Percentiles rank a stretch among this genome's conserved stretches.
Conservation (phyloP, 2,797 vertebrate species). For the Pempheris klunzingeri region DNA sequence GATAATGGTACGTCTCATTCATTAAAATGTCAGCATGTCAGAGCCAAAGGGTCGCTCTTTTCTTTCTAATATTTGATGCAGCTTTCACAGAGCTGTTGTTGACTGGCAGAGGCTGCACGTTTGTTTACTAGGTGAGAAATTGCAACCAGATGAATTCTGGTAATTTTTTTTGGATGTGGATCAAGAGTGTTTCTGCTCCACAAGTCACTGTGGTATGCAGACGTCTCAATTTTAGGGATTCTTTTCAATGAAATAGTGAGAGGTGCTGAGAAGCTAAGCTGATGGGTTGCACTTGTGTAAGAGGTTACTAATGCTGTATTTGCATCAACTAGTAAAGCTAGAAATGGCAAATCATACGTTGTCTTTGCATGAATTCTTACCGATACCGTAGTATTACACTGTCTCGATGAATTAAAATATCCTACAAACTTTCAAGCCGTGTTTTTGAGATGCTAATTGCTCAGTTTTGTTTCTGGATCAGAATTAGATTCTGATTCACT, state of each 20-base stretch:
- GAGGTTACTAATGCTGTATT: not conserved
- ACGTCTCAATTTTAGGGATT: not conserved
- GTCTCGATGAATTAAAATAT: not conserved
- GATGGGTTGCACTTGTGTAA: conserved; percentile 8
- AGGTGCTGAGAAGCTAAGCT: not conserved
- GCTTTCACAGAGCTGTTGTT: conserved; percentile 18
- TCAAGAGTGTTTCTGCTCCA: not conserved
- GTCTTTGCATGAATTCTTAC: not conserved
- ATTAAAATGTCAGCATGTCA: conserved; percentile 69
- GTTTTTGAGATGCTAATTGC: not conserved
- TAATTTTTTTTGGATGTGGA: not conserved
- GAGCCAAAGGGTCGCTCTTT: conserved; percentile 28
- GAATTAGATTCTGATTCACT: conserved; percentile 19
- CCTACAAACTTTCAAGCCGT: not conserved
- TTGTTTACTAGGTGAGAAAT: conserved; percentile 41
- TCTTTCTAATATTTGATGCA: conserved; percentile 28
- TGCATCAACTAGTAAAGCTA: not conserved
- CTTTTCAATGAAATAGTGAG: not conserved
- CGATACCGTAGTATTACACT: not conserved
- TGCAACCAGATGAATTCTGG: conserved; percentile 2
- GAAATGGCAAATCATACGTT: not conserved
- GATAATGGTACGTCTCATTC: conserved; percentile 67
- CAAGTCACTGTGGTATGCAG: not conserved
- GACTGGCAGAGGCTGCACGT: conserved; percentile 13
- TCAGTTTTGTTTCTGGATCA: not conserved